A percentile compares a stretch with the other conserved stretches of the same genome.
Conservation (phyloP, 2,113 vertebrate species). For the Macrotis lagotis region DNA sequence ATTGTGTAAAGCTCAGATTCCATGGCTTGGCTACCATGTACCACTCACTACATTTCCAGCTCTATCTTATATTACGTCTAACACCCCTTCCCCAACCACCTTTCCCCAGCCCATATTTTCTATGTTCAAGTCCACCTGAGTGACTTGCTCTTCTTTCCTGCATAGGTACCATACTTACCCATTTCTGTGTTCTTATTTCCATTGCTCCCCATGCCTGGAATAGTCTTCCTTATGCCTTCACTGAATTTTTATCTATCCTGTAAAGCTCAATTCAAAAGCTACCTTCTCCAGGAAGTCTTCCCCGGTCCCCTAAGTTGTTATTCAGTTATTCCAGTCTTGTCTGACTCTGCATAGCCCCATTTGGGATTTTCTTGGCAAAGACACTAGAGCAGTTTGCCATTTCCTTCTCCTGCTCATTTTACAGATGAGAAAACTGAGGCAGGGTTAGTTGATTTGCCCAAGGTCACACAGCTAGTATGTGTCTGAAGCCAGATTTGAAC, state of each 20-base stretch:
- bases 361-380: not conserved
- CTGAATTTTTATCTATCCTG: not conserved
- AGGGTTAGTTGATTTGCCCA: not conserved
- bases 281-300: not conserved
- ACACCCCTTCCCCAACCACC: not conserved
- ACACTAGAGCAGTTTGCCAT: too few relatives aligned
- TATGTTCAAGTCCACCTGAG: not conserved
- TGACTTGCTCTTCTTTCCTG: not conserved
- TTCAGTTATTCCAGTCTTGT: not conserved
- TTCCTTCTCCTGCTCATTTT: too few relatives aligned
- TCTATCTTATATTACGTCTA: not conserved
- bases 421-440: too few relatives aligned
- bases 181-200: not conserved
- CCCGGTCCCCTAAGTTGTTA: not conserved
- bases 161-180: not conserved
- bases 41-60: not conserved
- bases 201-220: not conserved
- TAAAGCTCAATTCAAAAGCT: not conserved
- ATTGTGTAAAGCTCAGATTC: not conserved
- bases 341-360: not conserved
- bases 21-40: not conserved
- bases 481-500: not conserved
- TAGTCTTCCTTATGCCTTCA: not conserved
- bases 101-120: not conserved
- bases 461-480: not conserved